Base-by-base conservation (phyloP, 2,113 vertebrate species). In the Camelus dromedarius region DNA sequence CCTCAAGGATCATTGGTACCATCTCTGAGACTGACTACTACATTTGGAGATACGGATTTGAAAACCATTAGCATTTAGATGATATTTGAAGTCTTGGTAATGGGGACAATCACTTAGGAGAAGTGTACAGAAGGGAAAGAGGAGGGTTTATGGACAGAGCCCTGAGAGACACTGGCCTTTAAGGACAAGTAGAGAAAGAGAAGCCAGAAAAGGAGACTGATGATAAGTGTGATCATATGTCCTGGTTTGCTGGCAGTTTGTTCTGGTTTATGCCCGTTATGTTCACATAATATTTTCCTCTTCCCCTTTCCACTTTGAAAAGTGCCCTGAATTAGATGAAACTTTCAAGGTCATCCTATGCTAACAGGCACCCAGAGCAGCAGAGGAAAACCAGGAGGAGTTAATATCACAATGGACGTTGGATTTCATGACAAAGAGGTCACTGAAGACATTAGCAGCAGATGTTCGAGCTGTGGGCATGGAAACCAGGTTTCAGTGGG, bases 61-160 rank as follows among this genome's bases (percentile, higher is more conserved):
- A 62, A 77, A 64, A 73, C 67, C 76, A 79, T 91, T 83, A 93
- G 69, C 64, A 86, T 90, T 72, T 90, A 96, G 81, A 83, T 87
- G 69, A 56, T 73, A 87, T 54, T 69, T 52, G 48, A 90, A 90
- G 54, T 20, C 48, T 60, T 81, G 79, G 54, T 83, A 66, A 87
- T 62, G 46, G 48, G 32, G 19, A 56, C 48, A n/a, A 67, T 60
- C 4, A 22, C 46, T 32, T 84, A 24, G 60, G n/a, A 93, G 69
- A 60, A 60, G 28, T 69, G 32, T 81, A 26, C 3, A 38, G 54
- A 50, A 52, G 82, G 81, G 54, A 11, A 85, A 76, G 54, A 52
- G 75, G 14, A 46, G 56, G n/a, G 24, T 35, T 77, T 60, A 52
- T 66, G n/a, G 48, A 42, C 66, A 24, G 12, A 60, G 30, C 24